Evolutionary conservation across 2,797 vertebrate species (phyloP), one percentile per base, ranked within the genome.

Genomic region (Sitta carolinensis): DNA sequence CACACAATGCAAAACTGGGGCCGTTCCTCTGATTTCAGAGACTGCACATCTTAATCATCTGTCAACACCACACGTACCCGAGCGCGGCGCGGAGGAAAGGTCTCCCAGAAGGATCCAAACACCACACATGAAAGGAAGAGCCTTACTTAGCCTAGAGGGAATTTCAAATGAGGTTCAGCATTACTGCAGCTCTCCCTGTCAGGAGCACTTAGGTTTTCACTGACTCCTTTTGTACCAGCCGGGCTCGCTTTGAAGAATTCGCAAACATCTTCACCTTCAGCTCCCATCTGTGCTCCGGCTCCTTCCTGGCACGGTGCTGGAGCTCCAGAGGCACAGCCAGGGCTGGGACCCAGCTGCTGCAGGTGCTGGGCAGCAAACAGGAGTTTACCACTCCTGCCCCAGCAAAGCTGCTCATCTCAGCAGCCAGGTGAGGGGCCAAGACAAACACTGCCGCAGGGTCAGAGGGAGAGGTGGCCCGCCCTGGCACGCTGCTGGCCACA

Each of bases 11-110:
- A n/a, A 48, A 91, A 88, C 74, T 50, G 57, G 4, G 90, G 69
- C 93, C 22, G 12, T 21, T 97, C 95, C 95, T 95, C 95, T 52
- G 82, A 86, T 95, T 97, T 89, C 58, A 68, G 94, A 85, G 86
- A 21, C 97, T 97, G 96, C 91, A 92, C 40, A 50, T 97, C 96
- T 97, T 96, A 97, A 97, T 96, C 97, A 96, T 95, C 96, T 43
- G 95, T 90, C 90, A 95, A 75, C 85, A 93, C 75, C 36, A 45
- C 79, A 27, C 29, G 76, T 83, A 96, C 58, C 70, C 54, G 36
- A 89, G 82, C 40, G 0, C 2, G 13, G 89, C 26, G 45, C 93
- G 47, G 88, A 97, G 93, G 93, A 80, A 52, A 94, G 96, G 94
- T 84, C 91, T 94, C 95, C 94, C 84, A 85, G 94, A 77, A 92